Evolutionary conservation across 2,113 vertebrate genomes (phyloP), one percentile per base, ranked within the genome.

Genomic region (Poeciliopsis retropinna): DNA sequence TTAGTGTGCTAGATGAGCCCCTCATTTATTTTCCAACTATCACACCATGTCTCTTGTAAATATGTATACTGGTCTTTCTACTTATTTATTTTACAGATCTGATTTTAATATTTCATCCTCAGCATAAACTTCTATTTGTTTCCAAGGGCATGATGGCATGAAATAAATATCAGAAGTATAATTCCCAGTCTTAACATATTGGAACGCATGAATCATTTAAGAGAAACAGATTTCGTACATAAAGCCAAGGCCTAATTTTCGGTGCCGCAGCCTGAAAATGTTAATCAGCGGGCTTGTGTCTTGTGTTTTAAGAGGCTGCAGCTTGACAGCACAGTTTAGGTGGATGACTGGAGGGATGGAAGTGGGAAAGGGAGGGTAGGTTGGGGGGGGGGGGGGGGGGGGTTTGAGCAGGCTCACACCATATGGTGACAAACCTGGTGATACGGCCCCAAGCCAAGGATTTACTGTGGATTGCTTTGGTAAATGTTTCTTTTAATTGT

Each of bases 21-120:
- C 93, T 94, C 91, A 92, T 95, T 94, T 94, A 94, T 94, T 93
- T 92, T 94, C 91, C 91, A 88, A 87, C 92, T 91, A 92, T 93
- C 88, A 91, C 91, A 93, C 90, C 90, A 92, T 92, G 94, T 91
- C 89, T 93, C 91, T 93, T 93, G 93, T 94, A 92, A 94, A 94
- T 94, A 92, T 94, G 93, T 92, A 93, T 93, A 93, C 90, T 94
- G 93, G 88, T 92, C 88, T 89, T 93, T 92, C 91, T 89, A 91
- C 88, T 93, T 94, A 92, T 94, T 95, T 94, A 94, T 94, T 94
- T 94, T 94, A 93, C 94, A 94, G 90, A 92, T 82, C 88, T 89
- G 89, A 87, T 88, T 91, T 94, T 92, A 94, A 94, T 94, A 94
- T 95, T 95, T 94, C 83, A 95, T 94, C 74, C 78, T 84, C 88